Conservation (phyloP, 1,140 invertebrate genomes). For the Philotrypesis tridentata region DNA sequence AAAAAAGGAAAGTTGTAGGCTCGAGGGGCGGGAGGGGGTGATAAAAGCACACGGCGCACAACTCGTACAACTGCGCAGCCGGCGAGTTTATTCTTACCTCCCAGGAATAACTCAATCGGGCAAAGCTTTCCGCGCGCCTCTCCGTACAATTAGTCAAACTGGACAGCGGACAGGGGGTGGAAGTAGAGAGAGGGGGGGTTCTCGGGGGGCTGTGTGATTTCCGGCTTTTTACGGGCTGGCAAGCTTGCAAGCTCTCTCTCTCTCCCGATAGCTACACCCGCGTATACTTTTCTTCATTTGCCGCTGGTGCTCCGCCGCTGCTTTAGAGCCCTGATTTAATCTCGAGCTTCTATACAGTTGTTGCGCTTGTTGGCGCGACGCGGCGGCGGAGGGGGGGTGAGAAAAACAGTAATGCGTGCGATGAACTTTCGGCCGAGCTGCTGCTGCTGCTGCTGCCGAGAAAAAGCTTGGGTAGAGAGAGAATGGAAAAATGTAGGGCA, state of each 20-base stretch:
- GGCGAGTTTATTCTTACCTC: conserved; percentile 56
- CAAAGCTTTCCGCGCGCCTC: not conserved
- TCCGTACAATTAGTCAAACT: not conserved
- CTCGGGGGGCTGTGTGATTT: too few relatives aligned
- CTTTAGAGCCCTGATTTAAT: not conserved
- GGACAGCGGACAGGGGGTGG: too few relatives aligned
- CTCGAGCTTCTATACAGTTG: not conserved
- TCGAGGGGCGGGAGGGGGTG: too few relatives aligned
- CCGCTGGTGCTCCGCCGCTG: too few relatives aligned
- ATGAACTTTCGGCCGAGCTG: not conserved
- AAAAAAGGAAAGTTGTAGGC: too few relatives aligned
- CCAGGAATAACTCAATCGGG: conserved; percentile 53
- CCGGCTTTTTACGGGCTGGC: not conserved
- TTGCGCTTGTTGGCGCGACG: not conserved
- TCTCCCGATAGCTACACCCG: too few relatives aligned
- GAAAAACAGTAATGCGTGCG: not conserved
- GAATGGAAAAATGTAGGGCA: too few relatives aligned
- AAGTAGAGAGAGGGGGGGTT: too few relatives aligned
- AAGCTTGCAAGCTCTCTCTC: not conserved
- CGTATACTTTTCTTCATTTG: not conserved
- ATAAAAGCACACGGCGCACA: too few relatives aligned
- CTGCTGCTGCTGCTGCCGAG: too few relatives aligned
- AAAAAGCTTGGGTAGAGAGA: too few relatives aligned
- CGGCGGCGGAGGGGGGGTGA: too few relatives aligned
- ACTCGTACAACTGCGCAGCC: conserved; percentile 54